Evolutionary conservation across 2,797 vertebrate species (phyloP).

Genomic region (Tolypeutes matacus): DNA sequence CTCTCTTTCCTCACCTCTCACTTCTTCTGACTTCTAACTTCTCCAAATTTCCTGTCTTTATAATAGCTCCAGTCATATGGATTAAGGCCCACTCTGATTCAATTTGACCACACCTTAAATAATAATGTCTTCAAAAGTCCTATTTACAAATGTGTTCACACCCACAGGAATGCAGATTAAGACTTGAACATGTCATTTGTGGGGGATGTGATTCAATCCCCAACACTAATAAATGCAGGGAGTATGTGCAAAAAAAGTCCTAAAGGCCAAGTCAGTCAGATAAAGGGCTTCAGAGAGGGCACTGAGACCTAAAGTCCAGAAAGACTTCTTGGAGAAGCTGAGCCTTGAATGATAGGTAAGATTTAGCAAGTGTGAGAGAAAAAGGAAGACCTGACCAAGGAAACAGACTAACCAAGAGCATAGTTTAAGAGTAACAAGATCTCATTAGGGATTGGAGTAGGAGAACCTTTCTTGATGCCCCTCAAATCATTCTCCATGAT

Average conservation of each 20-base stretch:
- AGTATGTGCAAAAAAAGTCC: not conserved
- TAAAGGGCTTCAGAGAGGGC: not conserved
- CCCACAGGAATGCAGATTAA: too few species aligned
- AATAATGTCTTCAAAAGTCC: too few species aligned
- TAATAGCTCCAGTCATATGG: too few species aligned
- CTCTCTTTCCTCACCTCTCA: too few species aligned
- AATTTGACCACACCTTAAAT: too few species aligned
- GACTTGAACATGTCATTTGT: too few species aligned
- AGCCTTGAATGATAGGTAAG: slow-evolving; percentile 24
- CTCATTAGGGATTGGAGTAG: not conserved
- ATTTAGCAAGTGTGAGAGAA: not conserved
- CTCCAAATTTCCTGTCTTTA: too few species aligned
- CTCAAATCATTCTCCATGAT: slow-evolving; percentile 35
- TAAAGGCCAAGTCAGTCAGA: not conserved
- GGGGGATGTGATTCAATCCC: too few species aligned
- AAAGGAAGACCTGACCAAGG: not conserved
- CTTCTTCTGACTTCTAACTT: too few species aligned
- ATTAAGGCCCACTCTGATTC: too few species aligned
- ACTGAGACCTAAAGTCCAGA: slow-evolving; percentile 21
- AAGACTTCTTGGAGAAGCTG: not conserved
- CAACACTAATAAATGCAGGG: slow-evolving; percentile 2
- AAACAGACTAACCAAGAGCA: not conserved
- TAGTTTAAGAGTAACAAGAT: slow-evolving; percentile 30
- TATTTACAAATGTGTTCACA: too few species aligned
- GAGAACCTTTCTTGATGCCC: not conserved